Base-by-base conservation (phyloP, 2,888 invertebrate genomes). In the Brachyptera risi region DNA sequence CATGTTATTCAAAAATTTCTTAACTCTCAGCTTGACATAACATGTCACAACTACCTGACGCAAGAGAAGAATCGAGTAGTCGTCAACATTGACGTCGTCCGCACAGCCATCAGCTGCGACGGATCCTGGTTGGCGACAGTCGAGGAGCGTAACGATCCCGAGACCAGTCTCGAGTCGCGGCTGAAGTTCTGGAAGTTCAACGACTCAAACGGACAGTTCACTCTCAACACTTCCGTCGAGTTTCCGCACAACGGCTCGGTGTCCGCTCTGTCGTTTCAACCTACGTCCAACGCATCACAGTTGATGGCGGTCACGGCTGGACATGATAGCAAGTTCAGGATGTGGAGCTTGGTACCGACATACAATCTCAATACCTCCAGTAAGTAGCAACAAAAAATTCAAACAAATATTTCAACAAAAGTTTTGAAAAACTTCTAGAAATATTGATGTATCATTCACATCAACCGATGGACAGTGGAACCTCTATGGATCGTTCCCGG, bases 61-160 rank as follows among this genome's bases (percentile, higher is more conserved):
- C 79, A 82, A 68, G 87, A 88, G 70, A 74, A 81, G 54, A 72
- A 80, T 24, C 74, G 75, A 56, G 76, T 80, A 23, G 78, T 88
- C 65, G 79, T 82, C 58, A 85, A 88, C 68, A 82, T 82, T 2
- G 82, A 85, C 68, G 83, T 92, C 0, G 82, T 80, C 3, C 79
- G 80, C 67, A 79, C 85, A n/a, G 84, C 86, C 0, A 78, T 91
- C 60, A 84, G 83, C 71, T 76, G 79, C 57, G 78, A 81, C 70
- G 86, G 87, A 0, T 69, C 73, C 5, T 92, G 92, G 91, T 78
- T 92, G 76, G 88, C 84, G 5, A 90, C 90, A 0, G 73, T 56
- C 71, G 80, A 71, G 67, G 70, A 58, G 62, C 70, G 65, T 68
- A 70, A 50, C 73, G 78, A 69, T 64, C 68, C 26, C 68, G 75